Base-by-base conservation (phyloP, 2,888 invertebrate species). In the Galeruca laticollis region DNA sequence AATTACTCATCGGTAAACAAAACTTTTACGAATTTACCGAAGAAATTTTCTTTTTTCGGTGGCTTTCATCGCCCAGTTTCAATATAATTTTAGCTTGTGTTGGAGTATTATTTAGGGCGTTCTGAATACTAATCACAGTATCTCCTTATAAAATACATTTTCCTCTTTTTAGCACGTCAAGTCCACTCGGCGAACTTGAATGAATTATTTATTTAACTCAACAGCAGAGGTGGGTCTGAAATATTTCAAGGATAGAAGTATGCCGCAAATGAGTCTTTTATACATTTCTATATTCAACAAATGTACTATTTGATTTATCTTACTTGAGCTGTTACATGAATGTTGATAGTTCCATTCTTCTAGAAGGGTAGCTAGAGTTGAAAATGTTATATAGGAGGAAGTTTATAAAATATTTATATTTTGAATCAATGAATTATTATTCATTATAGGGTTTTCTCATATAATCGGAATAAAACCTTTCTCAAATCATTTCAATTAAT, bases 111-210 rank as follows among this genome's bases (percentile, higher is more conserved):
- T 54, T 56, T 31, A n/a, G 18, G 61, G 35, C 57, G 61, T 13
- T 37, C 21, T 49, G 68, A 68, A 68, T 68, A 60, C 56, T 68
- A 68, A 68, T 61, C 47, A 62, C 60, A 47, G 47, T 67, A 67
- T 67, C 56, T 61, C 18, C 47, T 56, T 62, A 67, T 60, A 21
- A 51, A 67, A 52, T 18, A 20, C 35, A n/a, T 20, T 59, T 40
- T 18, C 35, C 51, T 15, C 15, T 49, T 35, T 40, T 57, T 21
- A 31, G 57, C 15, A 57, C 20, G 33, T 33, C 15, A 31, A 52
- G 51, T 47, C 31, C 3, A 31, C 26, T 13, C n/a, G 54, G 15
- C 26, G 31, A 54, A 31, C 26, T 54, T 54, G 5, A 13, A 60
- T 33, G 20, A 18, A 37, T 15, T 47, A 47, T 47, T 15, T 47